Base-by-base conservation (phyloP, 2,888 invertebrate genomes). In the Heteromyza rotundicornis region DNA sequence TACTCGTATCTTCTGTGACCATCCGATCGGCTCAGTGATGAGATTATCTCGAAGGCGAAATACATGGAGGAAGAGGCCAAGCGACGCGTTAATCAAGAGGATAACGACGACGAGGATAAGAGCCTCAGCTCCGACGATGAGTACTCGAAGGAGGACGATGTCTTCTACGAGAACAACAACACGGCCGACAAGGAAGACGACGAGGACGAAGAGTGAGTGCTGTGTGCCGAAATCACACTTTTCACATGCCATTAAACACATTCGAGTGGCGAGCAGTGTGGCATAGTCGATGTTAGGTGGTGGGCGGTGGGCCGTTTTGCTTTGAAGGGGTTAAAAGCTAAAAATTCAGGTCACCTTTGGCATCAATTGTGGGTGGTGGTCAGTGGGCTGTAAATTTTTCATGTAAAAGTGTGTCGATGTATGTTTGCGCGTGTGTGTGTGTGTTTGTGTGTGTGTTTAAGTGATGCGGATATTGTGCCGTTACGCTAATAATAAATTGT, bases 131-230 rank as follows among this genome's bases (percentile, higher is more conserved):
- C 73, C 64, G 77, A 77, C 57, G 72, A 68, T 54, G 80, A 77
- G 66, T 77, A 78, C 63, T 79, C 80, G 61, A 87, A 87, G 68
- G 89, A 89, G 69, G 89, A 88, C 73, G 89, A 90, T 72, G 88
- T 90, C 59, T 90, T 90, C 80, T 90, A 90, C 76, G 90, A 90
- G 77, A 90, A 90, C 74, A 89, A 89, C 75, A 88, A 88, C 56
- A 88, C 89, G 72, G 89, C 89, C 73, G 62, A 68, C 68, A 72
- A 72, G 63, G 71, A 71, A 64, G 78, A 87, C 40, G 88, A 89
- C 70, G 90, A 90, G 71, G 88, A 88, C 68, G 89, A 88, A 79
- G 88, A 86, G 80, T 77, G 77, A 71, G 79, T 76, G 20, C 7
- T 3, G 47, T 2, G 51, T 27, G 50, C 56, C 14, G 53, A 62